Percentiles rank a stretch among this genome's conserved stretches.
These are phyloP conservation scores for Xiphias gladius DNA, from an alignment of 2,113 vertebrate genomes.

Conservation along the genomic window DNA sequence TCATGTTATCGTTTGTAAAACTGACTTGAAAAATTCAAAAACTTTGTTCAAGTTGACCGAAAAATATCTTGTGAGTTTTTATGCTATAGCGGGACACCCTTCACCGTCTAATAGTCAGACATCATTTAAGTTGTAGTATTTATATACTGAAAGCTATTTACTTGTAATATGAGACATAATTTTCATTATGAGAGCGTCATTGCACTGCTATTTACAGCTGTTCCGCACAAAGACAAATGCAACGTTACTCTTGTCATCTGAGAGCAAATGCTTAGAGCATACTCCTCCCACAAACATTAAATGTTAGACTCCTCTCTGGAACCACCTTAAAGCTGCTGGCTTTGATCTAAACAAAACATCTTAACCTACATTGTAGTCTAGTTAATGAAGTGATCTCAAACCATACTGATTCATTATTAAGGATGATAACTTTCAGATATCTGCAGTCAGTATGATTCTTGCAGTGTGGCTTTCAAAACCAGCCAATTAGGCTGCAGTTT, in stretches of 20 bases:
- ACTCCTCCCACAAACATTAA: background rate
- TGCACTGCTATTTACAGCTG: constrained; percentile 48
- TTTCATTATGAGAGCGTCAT: constrained; percentile 39
- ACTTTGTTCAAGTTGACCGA: background rate
- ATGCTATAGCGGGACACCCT: background rate
- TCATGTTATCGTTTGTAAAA: background rate
- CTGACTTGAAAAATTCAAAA: no score
- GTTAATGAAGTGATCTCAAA: background rate
- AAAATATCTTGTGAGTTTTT: background rate
- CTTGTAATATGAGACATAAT: constrained; percentile 35
- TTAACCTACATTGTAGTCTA: background rate
- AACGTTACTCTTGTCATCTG: background rate
- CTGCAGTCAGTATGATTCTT: constrained; percentile 3
- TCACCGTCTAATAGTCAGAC: constrained; percentile 34
- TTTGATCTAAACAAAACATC: background rate
- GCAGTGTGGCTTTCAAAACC: background rate
- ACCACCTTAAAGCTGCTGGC: background rate
- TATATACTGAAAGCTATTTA: constrained; percentile 37
- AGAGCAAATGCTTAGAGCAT: constrained; percentile 1
- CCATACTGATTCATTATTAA: background rate
- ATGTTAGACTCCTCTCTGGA: background rate
- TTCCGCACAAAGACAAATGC: constrained; percentile 24
- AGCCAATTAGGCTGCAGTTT: background rate
- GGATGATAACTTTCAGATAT: background rate
- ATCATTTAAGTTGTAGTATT: constrained; percentile 43